A percentile compares a stretch with the other conserved stretches of the same genome.
Conservation (phyloP, 2,797 vertebrate species). For the Linurgus olivaceus region DNA sequence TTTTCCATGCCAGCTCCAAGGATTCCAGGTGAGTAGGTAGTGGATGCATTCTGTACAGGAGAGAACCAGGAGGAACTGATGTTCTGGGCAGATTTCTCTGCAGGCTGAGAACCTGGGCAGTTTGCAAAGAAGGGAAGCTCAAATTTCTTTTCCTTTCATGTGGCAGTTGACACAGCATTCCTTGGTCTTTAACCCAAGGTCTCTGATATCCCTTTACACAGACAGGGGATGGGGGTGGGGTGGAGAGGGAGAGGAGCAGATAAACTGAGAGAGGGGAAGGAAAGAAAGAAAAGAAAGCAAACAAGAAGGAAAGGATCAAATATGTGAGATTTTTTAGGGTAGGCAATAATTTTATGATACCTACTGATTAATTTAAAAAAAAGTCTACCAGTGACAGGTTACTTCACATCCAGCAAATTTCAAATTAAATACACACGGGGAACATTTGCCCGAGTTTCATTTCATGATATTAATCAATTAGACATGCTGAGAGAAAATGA, state of each 20-base stretch:
- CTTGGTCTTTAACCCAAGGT: background rate
- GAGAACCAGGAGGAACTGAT: background rate
- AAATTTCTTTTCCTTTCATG: background rate
- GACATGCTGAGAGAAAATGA: background rate
- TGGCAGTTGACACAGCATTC: background rate
- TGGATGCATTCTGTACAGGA: background rate
- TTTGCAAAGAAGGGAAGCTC: background rate
- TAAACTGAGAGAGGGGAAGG: background rate
- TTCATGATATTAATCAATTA: background rate
- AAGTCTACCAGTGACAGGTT: background rate
- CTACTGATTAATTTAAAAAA: background rate
- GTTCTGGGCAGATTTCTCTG: background rate
- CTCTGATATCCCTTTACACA: background rate
- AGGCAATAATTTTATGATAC: background rate
- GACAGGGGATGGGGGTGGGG: background rate
- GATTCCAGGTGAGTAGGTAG: background rate
- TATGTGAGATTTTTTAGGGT: background rate
- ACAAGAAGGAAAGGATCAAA: background rate
- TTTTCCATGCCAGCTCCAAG: background rate
- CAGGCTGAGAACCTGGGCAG: background rate
- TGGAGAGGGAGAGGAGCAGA: background rate
- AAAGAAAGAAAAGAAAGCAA: background rate
- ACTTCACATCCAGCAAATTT: background rate
- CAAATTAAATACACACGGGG: background rate
- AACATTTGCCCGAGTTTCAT: background rate